These are phyloP conservation scores for Trichacis sp. DNA, from an alignment of 2,888 invertebrate species.

Conservation along the genomic window DNA sequence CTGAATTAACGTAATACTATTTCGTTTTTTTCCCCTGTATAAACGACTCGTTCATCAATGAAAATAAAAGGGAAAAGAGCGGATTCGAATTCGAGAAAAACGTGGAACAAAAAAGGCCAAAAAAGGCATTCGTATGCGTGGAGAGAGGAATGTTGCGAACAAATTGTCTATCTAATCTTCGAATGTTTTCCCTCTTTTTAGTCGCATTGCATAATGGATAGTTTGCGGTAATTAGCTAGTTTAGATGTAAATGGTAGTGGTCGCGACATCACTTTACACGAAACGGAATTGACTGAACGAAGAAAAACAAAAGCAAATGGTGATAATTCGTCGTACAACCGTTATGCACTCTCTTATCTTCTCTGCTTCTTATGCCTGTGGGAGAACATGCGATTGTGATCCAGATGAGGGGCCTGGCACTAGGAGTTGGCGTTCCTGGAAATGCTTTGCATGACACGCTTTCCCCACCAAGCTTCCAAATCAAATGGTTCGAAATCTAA, in stretches of 20 bases:
- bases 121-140: not conserved
- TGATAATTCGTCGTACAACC: conserved; percentile 7
- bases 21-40: no score
- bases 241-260: no score
- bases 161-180: not conserved
- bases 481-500: conserved; percentile 83
- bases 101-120: no score
- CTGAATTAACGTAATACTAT: not conserved
- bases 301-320: conserved; percentile 8
- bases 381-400: conserved; percentile 62
- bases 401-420: conserved; percentile 61
- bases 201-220: not conserved
- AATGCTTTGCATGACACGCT: conserved; percentile 78
- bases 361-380: conserved; percentile 64
- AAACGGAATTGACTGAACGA: conserved; percentile 1
- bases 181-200: not conserved
- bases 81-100: no score
- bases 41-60: no score
- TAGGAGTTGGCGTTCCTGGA: conserved; percentile 67
- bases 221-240: not conserved
- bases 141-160: not conserved
- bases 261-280: not conserved
- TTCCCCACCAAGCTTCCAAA: conserved; percentile 82
- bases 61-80: not conserved
- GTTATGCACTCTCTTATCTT: conserved; percentile 48